Evolutionary conservation across 2,113 vertebrate genomes (phyloP).

Genomic region (Labeo rohita): DNA sequence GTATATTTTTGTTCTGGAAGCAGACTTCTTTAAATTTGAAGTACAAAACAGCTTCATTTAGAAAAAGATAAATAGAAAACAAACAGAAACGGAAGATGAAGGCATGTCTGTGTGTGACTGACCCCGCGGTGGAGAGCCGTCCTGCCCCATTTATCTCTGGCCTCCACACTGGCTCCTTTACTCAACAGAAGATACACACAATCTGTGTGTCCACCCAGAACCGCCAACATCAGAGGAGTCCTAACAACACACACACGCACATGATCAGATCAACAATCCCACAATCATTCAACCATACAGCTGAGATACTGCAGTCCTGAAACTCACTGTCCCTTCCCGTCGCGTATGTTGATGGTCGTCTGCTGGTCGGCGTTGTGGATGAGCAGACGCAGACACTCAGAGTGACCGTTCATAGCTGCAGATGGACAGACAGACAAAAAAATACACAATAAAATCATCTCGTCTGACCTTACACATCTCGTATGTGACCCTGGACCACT

Average conservation of each 20-base stretch:
- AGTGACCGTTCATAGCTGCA: constrained; percentile 94
- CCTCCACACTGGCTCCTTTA: constrained; percentile 93
- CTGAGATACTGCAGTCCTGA: background rate
- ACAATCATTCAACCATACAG: background rate
- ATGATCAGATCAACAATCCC: background rate
- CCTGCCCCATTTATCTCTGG: constrained; percentile 97
- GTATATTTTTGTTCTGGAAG: too few relatives aligned
- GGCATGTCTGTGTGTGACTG: constrained; percentile 60
- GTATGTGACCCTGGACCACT: too few relatives aligned
- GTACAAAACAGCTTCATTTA: too few relatives aligned
- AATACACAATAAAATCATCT: background rate
- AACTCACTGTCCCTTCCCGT: constrained; percentile 96
- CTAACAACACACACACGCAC: constrained; percentile 66
- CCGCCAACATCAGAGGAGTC: constrained; percentile 95
- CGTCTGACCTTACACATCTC: background rate
- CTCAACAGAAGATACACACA: constrained; percentile 95
- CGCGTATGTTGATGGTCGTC: constrained; percentile 93
- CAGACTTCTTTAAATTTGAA: too few relatives aligned
- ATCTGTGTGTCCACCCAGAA: constrained; percentile 95
- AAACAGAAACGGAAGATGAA: too few relatives aligned
- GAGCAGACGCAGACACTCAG: constrained; percentile 93
- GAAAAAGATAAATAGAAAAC: too few relatives aligned
- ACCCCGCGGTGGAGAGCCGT: constrained; percentile 96
- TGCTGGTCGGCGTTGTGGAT: constrained; percentile 95
- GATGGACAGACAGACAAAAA: background rate